These are phyloP conservation scores for Himalopsyche anomala DNA, from an alignment of 2,888 invertebrate species.

Conservation along the genomic window DNA sequence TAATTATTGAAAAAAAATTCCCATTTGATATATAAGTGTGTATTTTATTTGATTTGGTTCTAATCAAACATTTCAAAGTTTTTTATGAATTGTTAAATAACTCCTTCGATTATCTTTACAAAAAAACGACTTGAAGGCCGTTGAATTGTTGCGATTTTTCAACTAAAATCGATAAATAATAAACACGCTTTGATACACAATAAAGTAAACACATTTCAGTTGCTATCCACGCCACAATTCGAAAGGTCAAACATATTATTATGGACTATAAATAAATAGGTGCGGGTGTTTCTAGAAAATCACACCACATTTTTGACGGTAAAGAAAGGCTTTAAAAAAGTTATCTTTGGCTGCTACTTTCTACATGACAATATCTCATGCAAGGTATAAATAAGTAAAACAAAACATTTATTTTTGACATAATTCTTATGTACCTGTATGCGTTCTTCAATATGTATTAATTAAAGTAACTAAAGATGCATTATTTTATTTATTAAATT, in stretches of 20 bases:
- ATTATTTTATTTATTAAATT: no score
- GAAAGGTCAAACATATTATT: constrained; percentile 37
- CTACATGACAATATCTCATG: no score
- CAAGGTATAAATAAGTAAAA: background rate
- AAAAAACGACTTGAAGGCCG: constrained; percentile 3
- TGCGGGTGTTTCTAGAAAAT: background rate
- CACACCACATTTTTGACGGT: background rate
- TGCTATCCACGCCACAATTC: constrained; percentile 18
- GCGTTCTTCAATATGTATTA: no score
- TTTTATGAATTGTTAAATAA: background rate
- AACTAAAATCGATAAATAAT: constrained; percentile 23
- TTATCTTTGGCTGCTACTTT: background rate
- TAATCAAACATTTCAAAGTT: no score
- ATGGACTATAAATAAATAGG: constrained; percentile 38
- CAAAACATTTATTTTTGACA: background rate
- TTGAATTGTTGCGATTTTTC: background rate
- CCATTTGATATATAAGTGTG: no score
- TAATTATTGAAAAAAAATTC: no score
- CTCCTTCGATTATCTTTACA: background rate
- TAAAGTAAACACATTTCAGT: constrained; percentile 32
- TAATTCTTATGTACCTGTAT: background rate
- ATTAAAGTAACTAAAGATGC: no score
- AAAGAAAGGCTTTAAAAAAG: background rate
- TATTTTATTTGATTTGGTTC: no score
- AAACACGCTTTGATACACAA: background rate